Base-by-base conservation (phyloP, 2,113 vertebrate species). In the Gila orcuttii region DNA sequence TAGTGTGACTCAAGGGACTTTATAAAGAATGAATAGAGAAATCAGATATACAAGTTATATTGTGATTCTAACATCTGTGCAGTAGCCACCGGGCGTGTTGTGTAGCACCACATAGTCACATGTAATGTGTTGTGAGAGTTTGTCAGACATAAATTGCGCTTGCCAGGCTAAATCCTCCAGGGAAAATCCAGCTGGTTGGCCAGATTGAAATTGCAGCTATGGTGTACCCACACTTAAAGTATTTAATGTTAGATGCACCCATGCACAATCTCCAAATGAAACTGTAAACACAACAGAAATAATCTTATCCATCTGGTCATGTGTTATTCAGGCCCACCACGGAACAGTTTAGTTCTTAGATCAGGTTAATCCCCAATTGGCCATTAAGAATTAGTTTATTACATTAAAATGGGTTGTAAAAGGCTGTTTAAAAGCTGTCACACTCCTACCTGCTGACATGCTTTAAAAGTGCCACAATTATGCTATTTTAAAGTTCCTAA, bases 131-230 rank as follows among this genome's bases (percentile, higher is more conserved):
- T 91, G 88, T 88, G 90, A 91, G 91, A 90, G 89, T 93, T 83
- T 92, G 91, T 93, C 91, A 91, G 90, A 89, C 87, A 92, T 90
- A 93, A 94, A 94, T 92, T 91, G 88, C 86, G 85, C 88, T 86
- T 86, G 87, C 90, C 82, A 86, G 85, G 77, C 85, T 45, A 82
- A 91, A 88, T 90, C 91, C 89, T 91, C 88, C 85, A 85, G 90
- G 92, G 90, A 64, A 87, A 86, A 90, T 93, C 88, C 92, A 93
- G 92, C 91, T 93, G 93, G 88, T 74, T 89, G 92, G 91, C 87
- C 87, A 88, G 79, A 88, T 88, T 86, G 84, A 85, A 88, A 79
- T 62, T 62, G 74, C 81, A 12, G 13, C 74, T 71, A 85, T 33
- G 45, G 47, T 66, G 47, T 76, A 47, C 45, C 87, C 77, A 62